Evolutionary conservation across 2,113 vertebrate genomes (phyloP).

Genomic region (Tricholaema leucomelas): DNA sequence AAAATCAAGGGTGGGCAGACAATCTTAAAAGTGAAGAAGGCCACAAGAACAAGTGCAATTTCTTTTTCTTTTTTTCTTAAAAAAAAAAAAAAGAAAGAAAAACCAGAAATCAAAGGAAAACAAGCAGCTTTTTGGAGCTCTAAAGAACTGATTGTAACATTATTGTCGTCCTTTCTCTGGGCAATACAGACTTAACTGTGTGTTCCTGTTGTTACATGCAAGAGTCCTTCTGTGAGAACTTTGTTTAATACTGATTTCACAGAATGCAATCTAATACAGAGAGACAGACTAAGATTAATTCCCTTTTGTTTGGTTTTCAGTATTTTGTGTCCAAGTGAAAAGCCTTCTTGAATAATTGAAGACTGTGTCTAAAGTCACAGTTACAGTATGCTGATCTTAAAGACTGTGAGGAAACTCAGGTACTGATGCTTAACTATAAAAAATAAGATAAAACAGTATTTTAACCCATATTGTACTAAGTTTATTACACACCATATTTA

Average conservation of each 20-base stretch:
- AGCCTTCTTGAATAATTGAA: slow-evolving; percentile 56
- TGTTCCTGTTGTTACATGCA: slow-evolving; percentile 40
- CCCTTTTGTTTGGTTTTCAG: slow-evolving; percentile 49
- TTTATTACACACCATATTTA: slow-evolving; percentile 80
- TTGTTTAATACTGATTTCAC: slow-evolving; percentile 59
- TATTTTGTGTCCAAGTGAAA: slow-evolving; percentile 62
- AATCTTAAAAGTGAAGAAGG: slow-evolving; percentile 81
- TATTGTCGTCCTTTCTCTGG: slow-evolving; percentile 74
- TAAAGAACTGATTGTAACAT: slow-evolving; percentile 55
- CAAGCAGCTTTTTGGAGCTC: slow-evolving; percentile 56
- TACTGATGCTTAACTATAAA: slow-evolving; percentile 72
- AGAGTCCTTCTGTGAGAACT: slow-evolving; percentile 38
- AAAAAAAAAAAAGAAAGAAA: too few relatives aligned
- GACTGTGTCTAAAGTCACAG: slow-evolving; percentile 48
- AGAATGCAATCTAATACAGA: slow-evolving; percentile 42
- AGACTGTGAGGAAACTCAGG: slow-evolving; percentile 52
- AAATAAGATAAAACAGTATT: slow-evolving; percentile 78
- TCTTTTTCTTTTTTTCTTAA: slow-evolving; percentile 19
- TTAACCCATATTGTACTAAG: slow-evolving; percentile 75
- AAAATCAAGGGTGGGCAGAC: slow-evolving; percentile 75
- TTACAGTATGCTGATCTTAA: slow-evolving; percentile 59
- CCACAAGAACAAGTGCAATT: slow-evolving; percentile 82
- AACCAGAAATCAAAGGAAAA: slow-evolving; percentile 32
- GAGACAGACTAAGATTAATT: slow-evolving; percentile 51
- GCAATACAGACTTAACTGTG: slow-evolving; percentile 59